These are phyloP conservation scores for Microctenopoma lineatum DNA, from an alignment of 2,797 vertebrate species.

Conservation along the genomic window DNA sequence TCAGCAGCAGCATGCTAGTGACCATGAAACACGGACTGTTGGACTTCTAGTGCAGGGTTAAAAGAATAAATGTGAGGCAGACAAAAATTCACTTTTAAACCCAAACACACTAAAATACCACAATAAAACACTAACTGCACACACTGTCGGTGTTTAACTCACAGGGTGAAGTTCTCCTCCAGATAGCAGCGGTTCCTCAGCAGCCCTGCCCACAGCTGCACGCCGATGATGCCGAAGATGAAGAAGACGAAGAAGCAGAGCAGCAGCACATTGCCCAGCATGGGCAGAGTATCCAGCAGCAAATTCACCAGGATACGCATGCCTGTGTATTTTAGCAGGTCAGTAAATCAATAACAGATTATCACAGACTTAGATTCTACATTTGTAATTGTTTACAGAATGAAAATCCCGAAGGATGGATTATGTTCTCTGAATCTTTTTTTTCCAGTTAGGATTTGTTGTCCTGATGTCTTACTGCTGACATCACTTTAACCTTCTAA, in stretches of 20 bases:
- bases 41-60: no score
- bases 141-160: slow-evolving; percentile 51
- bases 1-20: background rate
- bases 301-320: slow-evolving; percentile 99
- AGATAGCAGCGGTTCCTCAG: slow-evolving; percentile 89
- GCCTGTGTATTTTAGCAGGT: slow-evolving; percentile 66
- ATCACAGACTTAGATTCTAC: background rate
- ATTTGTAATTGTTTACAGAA: background rate
- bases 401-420: background rate
- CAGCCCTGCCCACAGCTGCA: slow-evolving; percentile 97
- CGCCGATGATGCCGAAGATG: slow-evolving; percentile 98
- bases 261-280: slow-evolving; percentile 97
- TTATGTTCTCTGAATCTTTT: background rate
- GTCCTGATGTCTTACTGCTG: no score
- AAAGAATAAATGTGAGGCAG: no score
- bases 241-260: slow-evolving; percentile 99
- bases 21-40: no score
- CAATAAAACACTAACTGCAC: background rate
- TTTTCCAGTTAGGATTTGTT: background rate
- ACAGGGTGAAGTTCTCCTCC: slow-evolving; percentile 85
- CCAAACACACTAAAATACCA: background rate
- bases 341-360: slow-evolving; percentile 18
- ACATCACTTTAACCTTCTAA: background rate
- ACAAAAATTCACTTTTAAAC: background rate
- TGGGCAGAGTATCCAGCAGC: slow-evolving; percentile 96